phyloP scores from a whole-genome alignment of 1,140 invertebrate genomes.

The Dreissena rostriformis region DNA sequence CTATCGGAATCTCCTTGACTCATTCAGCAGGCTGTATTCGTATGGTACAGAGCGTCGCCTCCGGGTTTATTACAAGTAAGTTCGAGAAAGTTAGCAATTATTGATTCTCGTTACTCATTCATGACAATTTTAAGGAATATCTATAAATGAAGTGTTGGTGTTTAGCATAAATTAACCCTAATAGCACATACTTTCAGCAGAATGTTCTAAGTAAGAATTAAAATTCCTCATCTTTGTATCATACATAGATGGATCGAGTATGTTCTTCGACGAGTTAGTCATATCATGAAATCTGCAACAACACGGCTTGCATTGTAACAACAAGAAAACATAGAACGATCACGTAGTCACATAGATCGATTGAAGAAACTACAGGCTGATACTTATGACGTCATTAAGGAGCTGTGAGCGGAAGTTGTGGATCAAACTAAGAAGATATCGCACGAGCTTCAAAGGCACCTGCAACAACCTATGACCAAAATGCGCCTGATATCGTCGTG shows the following conservation, averaged over 20 bases:
- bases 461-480: constrained; percentile 6
- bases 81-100: no score
- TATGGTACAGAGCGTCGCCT: constrained; percentile 46
- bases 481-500: constrained; percentile 23
- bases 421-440: constrained; percentile 15
- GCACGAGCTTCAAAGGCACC: constrained; percentile 11
- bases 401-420: constrained; percentile 37
- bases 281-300: constrained; percentile 56
- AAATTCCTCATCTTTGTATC: no score
- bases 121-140: no score
- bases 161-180: no score
- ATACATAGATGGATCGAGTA: constrained; percentile 68
- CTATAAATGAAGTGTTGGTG: no score
- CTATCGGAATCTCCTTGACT: constrained; percentile 51
- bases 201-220: no score
- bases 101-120: no score
- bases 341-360: constrained; percentile 37
- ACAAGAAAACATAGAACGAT: constrained; percentile 56
- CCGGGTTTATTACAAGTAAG: constrained; percentile 64
- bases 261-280: constrained; percentile 53
- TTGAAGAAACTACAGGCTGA: constrained; percentile 56
- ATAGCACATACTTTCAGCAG: no score
- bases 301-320: constrained; percentile 53
- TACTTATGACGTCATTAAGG: constrained; percentile 50
- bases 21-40: constrained; percentile 55